These are phyloP conservation scores for Pyrocephalus nanus DNA, from an alignment of 2,797 vertebrate genomes.

Conservation along the genomic window DNA sequence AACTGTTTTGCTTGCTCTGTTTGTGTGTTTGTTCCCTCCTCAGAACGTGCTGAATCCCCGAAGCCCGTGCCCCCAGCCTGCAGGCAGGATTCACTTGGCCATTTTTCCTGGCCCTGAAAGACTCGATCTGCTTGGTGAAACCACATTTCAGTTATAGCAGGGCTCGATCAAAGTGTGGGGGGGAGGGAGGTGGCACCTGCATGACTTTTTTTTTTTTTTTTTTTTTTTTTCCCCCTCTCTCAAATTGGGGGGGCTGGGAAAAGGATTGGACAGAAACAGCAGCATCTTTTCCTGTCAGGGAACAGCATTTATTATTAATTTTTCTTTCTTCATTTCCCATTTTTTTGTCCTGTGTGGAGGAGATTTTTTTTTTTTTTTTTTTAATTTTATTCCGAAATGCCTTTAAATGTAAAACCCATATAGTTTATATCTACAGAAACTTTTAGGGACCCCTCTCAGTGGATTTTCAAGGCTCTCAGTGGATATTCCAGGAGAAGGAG, in stretches of 20 bases:
- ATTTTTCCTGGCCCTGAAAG: not conserved
- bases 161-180: not conserved
- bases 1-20: constrained; percentile 60
- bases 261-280: not conserved
- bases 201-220: accelerated
- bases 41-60: not conserved
- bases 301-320: not conserved
- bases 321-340: not conserved
- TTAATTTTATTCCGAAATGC: not conserved
- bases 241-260: not conserved
- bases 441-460: not conserved
- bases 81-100: not conserved
- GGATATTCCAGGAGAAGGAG: not conserved
- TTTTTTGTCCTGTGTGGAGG: too few species aligned
- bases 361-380: not conserved
- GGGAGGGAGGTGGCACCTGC: not conserved
- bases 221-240: accelerated
- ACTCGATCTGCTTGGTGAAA: not conserved
- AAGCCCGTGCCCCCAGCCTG: not conserved
- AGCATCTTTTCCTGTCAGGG: not conserved
- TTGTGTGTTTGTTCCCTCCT: constrained; percentile 19
- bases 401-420: not conserved
- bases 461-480: too few species aligned
- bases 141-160: constrained; percentile 26
- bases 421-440: too few species aligned